Evolutionary conservation across 2,113 vertebrate species (phyloP).

Genomic region (Ceuthmochares aereus): DNA sequence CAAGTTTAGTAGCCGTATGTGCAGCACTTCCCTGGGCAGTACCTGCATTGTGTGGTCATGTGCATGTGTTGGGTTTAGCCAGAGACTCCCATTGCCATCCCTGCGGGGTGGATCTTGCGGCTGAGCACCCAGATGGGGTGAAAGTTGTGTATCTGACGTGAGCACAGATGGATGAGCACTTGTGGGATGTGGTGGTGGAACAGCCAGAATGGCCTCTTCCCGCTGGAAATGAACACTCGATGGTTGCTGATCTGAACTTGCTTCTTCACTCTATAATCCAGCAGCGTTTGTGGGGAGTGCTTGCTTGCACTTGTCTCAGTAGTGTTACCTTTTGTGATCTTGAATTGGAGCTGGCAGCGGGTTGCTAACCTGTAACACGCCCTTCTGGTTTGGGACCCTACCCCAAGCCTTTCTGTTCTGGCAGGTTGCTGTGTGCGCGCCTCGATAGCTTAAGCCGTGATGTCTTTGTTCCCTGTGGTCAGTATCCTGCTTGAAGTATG

Average conservation of each 20-base stretch:
- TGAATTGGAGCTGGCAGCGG: not conserved
- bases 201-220: not conserved
- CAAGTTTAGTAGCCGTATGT: not conserved
- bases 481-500: not conserved
- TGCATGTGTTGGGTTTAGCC: not conserved
- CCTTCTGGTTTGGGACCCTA: rapidly evolving
- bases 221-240: not conserved
- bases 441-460: rapidly evolving
- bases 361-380: not conserved
- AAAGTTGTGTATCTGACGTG: not conserved
- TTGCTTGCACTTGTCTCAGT: not conserved
- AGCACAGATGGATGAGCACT: not conserved
- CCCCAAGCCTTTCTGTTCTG: rapidly evolving
- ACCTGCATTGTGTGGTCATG: rapidly evolving
- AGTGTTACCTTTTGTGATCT: not conserved
- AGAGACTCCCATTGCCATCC: not conserved
- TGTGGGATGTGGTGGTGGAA: not conserved
- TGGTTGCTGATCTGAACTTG: not conserved
- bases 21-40: not conserved
- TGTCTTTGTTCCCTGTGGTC: not conserved
- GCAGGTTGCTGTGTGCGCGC: not conserved
- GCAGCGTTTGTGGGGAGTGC: not conserved
- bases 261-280: rapidly evolving
- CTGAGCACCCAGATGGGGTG: not conserved
- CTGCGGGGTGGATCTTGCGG: not conserved